Evolutionary conservation across 2,888 invertebrate genomes (phyloP), one percentile per base, ranked within the genome.

Genomic region (Lissonota sp.): DNA sequence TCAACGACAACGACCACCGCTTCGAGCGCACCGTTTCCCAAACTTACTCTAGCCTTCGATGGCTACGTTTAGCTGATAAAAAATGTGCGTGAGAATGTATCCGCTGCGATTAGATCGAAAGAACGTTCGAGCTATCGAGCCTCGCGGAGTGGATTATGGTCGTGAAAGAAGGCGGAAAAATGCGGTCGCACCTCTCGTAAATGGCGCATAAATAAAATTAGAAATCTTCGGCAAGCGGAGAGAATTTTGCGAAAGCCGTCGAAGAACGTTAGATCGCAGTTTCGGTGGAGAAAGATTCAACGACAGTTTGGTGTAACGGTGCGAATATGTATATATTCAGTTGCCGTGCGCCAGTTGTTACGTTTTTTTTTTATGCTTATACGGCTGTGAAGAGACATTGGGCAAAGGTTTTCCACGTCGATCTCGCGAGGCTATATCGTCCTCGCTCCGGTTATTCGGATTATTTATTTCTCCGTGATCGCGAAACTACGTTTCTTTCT

Each of bases 391-490:
- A 12, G n/a, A 74, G 53, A 78, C 78, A 74, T 78, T 64, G 74
- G 42, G 49, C 53, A 44, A 55, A 53, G 60, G 60, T 37, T 74
- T 26, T 62, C 74, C 71, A 75, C 75, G 42, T 58, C 55, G 53
- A 49, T 64, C 53, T 60, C 26, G 12, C 12, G 42, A 49, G 26
- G 26, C 26, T 64, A 70, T 74, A 75, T 62, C 53, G 51, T 8
- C 8, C 7, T 70, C 64, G 1, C 14, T 51, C 51, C 42, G 71
- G 82, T 75, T 79, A 82, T 82, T 74, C 51, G 53, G 79, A 82
- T 82, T 79, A 82, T 82, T 82, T 79, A 82, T 82, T 71, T 57
- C 57, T 60, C 39, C 66, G 49, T 67, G 70, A 81, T 74, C 81
- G 64, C 66, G 53, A 67, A 75, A 79, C 79, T 78, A 62, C 26